These are phyloP conservation scores for Amazonetta brasiliensis DNA, from an alignment of 2,797 vertebrate species.

Conservation along the genomic window DNA sequence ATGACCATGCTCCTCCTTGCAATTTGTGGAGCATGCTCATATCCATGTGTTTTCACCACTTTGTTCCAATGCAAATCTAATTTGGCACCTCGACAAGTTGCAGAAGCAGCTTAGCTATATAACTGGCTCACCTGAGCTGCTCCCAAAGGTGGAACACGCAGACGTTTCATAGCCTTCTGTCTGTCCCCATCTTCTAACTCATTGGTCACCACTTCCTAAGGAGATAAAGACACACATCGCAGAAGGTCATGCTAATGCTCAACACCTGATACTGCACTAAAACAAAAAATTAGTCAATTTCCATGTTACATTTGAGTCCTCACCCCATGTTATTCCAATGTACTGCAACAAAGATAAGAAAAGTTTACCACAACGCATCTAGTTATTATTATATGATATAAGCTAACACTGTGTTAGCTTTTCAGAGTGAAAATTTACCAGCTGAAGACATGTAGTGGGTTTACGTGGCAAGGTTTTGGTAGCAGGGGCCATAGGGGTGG, in stretches of 20 bases:
- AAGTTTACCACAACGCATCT: neutral
- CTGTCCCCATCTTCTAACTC: slow-evolving; percentile 97
- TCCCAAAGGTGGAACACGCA: slow-evolving; percentile 95
- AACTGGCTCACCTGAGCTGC: slow-evolving; percentile 89
- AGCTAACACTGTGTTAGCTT: neutral
- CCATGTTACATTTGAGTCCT: neutral
- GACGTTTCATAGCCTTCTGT: slow-evolving; percentile 98
- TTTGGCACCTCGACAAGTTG: neutral
- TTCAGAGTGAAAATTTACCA: neutral
- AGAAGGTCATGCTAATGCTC: neutral
- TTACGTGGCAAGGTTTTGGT: too few relatives aligned
- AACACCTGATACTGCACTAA: neutral
- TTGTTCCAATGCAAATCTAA: neutral
- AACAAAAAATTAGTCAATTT: neutral
- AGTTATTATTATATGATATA: neutral
- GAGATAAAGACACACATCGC: neutral
- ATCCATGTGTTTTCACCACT: neutral
- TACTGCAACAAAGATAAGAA: accelerated
- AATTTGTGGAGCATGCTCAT: neutral
- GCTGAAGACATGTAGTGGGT: neutral
- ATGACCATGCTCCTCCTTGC: neutral
- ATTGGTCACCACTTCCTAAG: slow-evolving; percentile 92
- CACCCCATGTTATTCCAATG: neutral
- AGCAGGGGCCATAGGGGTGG: too few relatives aligned
- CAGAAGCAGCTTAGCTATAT: neutral